Base-by-base conservation (phyloP, 2,888 invertebrate species). In the Lepidocyrtinus sp. region DNA sequence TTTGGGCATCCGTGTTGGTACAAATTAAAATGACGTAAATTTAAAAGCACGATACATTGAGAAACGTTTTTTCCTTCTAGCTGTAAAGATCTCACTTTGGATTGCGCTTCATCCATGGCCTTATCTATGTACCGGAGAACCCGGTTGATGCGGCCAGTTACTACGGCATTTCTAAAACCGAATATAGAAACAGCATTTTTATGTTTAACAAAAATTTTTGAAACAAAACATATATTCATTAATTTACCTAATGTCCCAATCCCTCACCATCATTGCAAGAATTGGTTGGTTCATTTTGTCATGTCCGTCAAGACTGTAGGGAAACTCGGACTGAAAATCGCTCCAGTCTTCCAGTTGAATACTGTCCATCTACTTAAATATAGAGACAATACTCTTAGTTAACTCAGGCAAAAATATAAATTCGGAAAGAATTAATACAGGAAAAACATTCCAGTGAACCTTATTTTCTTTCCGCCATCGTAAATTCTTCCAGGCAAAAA, bases 61-160 rank as follows among this genome's bases (percentile, higher is more conserved):
- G 1, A 50, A 71, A 78, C 77, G 61, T 78, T 78, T 25, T 68
- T 26, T n/a, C 77, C 77, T 67, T 78, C 72, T 17, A 72, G 45
- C 36, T 78, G 77, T 22, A 12, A 25, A n/a, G 19, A 59, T 12
- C 77, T 55, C 1, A 78, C 36, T 2, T 72, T 27, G 2, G 24
- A 59, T 25, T 26, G 25, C 1, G 45, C 21, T 12, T 78, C 72
- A 17, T 78, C 77, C 77, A 78, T 72, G 7, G 50, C 72, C 22
- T 72, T 78, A 46, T 78, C 77, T 2, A 78, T 22, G 24, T 62
- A 72, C 5, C 77, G 59, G 1, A 78, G 55, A 1, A 59, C 77
- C 12, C 77, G 36, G 5, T 46, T 36, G 1, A 72, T 2, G 3
- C 77, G 59, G 3, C 77, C 77, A 25, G 77, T 78, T 67, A 78